Percentiles rank a stretch among this genome's conserved stretches.
phyloP scores from a whole-genome alignment of 2,113 vertebrate species.

The Ptilorrhoa leucosticta region DNA sequence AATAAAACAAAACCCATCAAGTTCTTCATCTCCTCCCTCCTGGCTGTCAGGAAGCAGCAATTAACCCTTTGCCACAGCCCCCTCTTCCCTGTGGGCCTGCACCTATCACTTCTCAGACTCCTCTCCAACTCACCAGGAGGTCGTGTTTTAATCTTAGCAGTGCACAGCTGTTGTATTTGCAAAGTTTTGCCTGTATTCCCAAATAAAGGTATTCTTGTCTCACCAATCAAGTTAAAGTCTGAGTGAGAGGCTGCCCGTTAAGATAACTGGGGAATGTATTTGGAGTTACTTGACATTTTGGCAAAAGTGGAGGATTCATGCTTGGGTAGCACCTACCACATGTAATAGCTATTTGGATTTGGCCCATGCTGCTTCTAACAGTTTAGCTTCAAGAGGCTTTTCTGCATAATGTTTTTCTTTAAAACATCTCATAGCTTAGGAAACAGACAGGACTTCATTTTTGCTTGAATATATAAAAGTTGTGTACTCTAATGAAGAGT shows the following conservation, averaged over 20 bases:
- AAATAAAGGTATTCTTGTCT: not conserved
- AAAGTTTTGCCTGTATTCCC: not conserved
- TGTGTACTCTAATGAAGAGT: not conserved
- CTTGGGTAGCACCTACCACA: not conserved
- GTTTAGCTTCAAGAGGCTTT: not conserved
- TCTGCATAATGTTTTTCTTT: not conserved
- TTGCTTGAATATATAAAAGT: not conserved
- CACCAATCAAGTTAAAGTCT: not conserved
- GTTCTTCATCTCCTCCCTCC: not conserved
- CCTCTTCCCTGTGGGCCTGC: too few relatives aligned
- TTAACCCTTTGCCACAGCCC: not conserved
- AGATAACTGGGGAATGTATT: not conserved
- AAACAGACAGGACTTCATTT: not conserved
- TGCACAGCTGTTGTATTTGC: not conserved
- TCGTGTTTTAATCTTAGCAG: not conserved
- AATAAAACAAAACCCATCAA: not conserved
- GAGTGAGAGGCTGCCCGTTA: not conserved
- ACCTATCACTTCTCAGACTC: not conserved
- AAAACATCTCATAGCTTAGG: not conserved
- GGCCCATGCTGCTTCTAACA: not conserved
- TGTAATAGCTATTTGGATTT: not conserved
- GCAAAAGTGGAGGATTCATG: not conserved
- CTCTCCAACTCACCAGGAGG: not conserved
- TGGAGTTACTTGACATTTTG: not conserved
- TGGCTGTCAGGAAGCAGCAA: not conserved